Conservation (phyloP, 1,140 invertebrate species). For the Sarcophaga peregrina region DNA sequence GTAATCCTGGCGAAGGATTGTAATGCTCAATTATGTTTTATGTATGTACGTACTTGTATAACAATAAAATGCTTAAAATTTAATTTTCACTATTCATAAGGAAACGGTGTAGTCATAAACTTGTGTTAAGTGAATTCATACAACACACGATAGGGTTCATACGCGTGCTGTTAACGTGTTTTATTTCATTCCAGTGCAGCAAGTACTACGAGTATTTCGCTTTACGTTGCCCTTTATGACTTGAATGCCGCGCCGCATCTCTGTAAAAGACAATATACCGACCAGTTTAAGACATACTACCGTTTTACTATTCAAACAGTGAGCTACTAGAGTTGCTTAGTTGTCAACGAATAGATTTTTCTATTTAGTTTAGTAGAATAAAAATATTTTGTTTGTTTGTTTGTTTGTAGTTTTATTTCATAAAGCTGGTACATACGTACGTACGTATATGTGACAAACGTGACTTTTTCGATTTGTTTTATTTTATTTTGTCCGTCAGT, state of each 20-base stretch:
- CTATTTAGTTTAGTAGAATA: too few relatives aligned
- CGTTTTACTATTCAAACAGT: background rate
- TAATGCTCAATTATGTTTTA: too few relatives aligned
- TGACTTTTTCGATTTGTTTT: background rate
- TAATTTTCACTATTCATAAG: background rate
- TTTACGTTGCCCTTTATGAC: conserved; percentile 31
- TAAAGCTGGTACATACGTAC: background rate
- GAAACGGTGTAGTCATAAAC: background rate
- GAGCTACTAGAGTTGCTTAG: too few relatives aligned
- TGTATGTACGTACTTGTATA: too few relatives aligned
- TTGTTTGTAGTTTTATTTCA: background rate
- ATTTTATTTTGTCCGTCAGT: background rate
- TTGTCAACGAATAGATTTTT: too few relatives aligned
- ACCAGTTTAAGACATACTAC: background rate
- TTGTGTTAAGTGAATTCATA: background rate
- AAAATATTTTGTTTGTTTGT: too few relatives aligned
- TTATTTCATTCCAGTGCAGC: background rate
- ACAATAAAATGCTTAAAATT: too few relatives aligned
- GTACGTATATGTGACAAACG: conserved; percentile 29
- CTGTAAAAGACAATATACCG: background rate
- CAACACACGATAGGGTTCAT: background rate
- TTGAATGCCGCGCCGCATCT: background rate
- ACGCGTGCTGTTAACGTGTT: conserved; percentile 28
- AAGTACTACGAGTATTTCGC: background rate
- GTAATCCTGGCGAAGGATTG: too few relatives aligned